These are phyloP conservation scores for Portevinia maculata DNA, from an alignment of 2,888 invertebrate species.

Conservation along the genomic window DNA sequence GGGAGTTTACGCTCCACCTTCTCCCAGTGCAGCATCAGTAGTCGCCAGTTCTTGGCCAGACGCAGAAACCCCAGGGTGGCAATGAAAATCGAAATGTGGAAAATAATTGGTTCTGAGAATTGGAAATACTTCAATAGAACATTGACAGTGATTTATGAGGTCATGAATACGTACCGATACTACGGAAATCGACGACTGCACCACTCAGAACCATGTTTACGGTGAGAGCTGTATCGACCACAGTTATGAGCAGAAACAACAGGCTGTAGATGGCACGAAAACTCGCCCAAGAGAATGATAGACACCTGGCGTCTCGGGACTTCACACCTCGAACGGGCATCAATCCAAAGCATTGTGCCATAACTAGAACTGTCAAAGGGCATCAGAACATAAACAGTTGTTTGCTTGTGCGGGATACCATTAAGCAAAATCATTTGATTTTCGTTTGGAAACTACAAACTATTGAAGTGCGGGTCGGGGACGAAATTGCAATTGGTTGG, in stretches of 20 bases:
- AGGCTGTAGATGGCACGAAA: slow-evolving; percentile 78
- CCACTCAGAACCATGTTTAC: slow-evolving; percentile 75
- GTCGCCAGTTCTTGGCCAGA: slow-evolving; percentile 79
- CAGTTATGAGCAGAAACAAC: slow-evolving; percentile 76
- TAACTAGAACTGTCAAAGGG: slow-evolving; percentile 76
- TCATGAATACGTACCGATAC: slow-evolving; percentile 77
- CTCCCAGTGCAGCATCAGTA: slow-evolving; percentile 79
- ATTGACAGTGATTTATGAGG: neutral
- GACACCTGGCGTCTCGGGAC: slow-evolving; percentile 77
- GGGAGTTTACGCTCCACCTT: slow-evolving; percentile 78
- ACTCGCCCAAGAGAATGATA: slow-evolving; percentile 79
- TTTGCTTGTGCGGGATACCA: neutral
- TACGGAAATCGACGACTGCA: slow-evolving; percentile 79
- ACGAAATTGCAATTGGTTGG: neutral
- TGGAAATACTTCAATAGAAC: slow-evolving; percentile 1
- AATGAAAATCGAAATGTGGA: slow-evolving; percentile 78
- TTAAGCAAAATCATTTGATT: neutral
- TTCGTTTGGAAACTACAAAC: neutral
- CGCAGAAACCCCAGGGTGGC: slow-evolving; percentile 81
- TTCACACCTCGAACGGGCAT: slow-evolving; percentile 80
- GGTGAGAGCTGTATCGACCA: slow-evolving; percentile 76
- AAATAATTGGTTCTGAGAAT: slow-evolving; percentile 79
- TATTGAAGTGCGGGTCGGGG: neutral
- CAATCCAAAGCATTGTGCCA: slow-evolving; percentile 80
- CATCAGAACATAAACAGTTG: neutral